Conservation (phyloP, 2,797 vertebrate species). For the Eulemur albifrons region DNA sequence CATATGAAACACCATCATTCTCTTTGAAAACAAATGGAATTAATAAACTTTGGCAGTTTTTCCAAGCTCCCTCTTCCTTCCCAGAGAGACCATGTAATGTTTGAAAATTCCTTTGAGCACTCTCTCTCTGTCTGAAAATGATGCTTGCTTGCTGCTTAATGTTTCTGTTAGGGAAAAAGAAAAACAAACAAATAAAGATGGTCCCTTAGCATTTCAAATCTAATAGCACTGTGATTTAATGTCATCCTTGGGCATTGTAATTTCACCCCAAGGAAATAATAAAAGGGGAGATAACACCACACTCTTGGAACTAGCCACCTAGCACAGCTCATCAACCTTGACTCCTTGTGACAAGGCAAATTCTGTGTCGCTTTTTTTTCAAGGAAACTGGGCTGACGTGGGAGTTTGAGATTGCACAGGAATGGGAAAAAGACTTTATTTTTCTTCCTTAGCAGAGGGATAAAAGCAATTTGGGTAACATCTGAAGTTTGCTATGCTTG, state of each 20-base stretch:
- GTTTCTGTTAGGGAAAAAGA: constrained; percentile 44
- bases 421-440: not conserved
- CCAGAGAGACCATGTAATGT: constrained; percentile 18
- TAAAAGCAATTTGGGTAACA: not conserved
- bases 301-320: not conserved
- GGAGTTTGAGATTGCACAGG: not conserved
- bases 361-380: not conserved
- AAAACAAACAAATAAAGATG: constrained; percentile 32
- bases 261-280: not conserved
- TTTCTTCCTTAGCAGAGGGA: not conserved
- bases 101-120: constrained; percentile 32
- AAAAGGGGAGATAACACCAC: not conserved
- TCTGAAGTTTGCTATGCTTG: not conserved
- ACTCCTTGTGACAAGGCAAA: not conserved
- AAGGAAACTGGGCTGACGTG: not conserved
- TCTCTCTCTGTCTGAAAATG: constrained; percentile 34
- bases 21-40: constrained; percentile 61
- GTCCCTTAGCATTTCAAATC: constrained; percentile 33
- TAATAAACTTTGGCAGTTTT: constrained; percentile 44
- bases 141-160: constrained; percentile 34
- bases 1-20: not conserved
- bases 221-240: not conserved
- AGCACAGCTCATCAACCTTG: not conserved
- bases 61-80: constrained; percentile 28
- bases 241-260: not conserved